Conservation (phyloP, 2,797 vertebrate species). For the Dipus sagitta region DNA sequence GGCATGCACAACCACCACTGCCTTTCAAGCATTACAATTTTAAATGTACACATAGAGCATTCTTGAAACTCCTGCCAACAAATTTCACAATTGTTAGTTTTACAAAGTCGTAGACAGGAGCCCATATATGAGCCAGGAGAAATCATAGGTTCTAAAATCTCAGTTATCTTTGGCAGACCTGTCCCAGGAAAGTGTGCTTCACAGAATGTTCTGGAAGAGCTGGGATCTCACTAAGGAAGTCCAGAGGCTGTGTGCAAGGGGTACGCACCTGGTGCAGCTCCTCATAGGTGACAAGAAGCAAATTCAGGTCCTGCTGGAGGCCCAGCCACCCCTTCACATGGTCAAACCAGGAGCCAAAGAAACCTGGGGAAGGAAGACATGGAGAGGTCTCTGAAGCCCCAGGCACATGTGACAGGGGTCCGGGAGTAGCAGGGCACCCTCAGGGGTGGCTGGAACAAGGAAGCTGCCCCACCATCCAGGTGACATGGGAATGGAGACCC, state of each 20-base stretch:
- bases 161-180: neutral
- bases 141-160: neutral
- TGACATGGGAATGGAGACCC: neutral
- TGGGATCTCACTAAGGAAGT: neutral
- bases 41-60: neutral
- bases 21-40: no score
- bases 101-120: neutral
- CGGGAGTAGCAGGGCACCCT: neutral
- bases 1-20: no score
- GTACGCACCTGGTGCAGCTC: constrained; percentile 90
- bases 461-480: neutral
- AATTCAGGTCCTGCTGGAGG: constrained; percentile 84
- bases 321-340: constrained; percentile 93
- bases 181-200: neutral
- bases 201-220: neutral
- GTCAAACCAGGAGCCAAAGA: constrained; percentile 94
- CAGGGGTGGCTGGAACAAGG: no score
- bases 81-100: neutral
- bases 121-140: neutral
- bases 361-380: constrained; percentile 85
- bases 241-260: accelerated
- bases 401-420: neutral
- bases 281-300: constrained; percentile 92
- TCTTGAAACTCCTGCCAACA: neutral
- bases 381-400: neutral